phyloP scores from a whole-genome alignment of 1,140 invertebrate species.

The Sweltsa coloradensis region DNA sequence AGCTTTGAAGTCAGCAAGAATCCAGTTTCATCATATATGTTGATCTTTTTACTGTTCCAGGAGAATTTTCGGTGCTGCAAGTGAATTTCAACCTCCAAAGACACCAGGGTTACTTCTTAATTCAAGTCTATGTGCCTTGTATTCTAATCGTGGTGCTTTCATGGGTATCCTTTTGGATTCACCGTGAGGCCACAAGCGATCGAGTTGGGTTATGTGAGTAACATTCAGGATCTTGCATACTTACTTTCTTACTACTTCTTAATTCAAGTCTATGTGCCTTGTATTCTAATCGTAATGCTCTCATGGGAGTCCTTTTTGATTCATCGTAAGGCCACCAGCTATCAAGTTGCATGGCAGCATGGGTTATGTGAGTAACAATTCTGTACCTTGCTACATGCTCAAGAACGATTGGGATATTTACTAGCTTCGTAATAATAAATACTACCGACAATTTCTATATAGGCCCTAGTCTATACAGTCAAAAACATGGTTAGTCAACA shows the following conservation, averaged over 20 bases:
- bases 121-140: slow-evolving; percentile 70
- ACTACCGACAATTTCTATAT: too few relatives aligned
- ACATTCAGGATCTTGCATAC: background rate
- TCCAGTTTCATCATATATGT: too few relatives aligned
- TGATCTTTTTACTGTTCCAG: slow-evolving; percentile 16
- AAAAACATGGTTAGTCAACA: too few relatives aligned
- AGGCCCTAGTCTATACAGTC: too few relatives aligned
- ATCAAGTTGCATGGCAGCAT: slow-evolving; percentile 49
- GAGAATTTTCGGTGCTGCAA: slow-evolving; percentile 17
- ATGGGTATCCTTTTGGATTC: slow-evolving; percentile 86
- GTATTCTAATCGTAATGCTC: slow-evolving; percentile 83
- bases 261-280: slow-evolving; percentile 72
- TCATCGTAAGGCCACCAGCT: slow-evolving; percentile 82
- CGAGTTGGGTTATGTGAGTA: slow-evolving; percentile 57
- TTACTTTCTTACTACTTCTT: slow-evolving; percentile 3
- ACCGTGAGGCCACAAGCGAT: slow-evolving; percentile 68
- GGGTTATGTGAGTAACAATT: too few relatives aligned
- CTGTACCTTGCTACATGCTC: too few relatives aligned
- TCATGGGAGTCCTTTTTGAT: slow-evolving; percentile 98
- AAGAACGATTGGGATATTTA: too few relatives aligned
- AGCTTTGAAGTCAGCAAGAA: too few relatives aligned
- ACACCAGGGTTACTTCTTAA: slow-evolving; percentile 73
- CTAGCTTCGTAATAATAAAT: too few relatives aligned
- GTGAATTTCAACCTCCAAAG: slow-evolving; percentile 51
- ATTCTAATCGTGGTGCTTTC: slow-evolving; percentile 74